A percentile compares a stretch with the other conserved stretches of the same genome.
phyloP scores from a whole-genome alignment of 2,888 invertebrate species.

The Tipula lateralis region DNA sequence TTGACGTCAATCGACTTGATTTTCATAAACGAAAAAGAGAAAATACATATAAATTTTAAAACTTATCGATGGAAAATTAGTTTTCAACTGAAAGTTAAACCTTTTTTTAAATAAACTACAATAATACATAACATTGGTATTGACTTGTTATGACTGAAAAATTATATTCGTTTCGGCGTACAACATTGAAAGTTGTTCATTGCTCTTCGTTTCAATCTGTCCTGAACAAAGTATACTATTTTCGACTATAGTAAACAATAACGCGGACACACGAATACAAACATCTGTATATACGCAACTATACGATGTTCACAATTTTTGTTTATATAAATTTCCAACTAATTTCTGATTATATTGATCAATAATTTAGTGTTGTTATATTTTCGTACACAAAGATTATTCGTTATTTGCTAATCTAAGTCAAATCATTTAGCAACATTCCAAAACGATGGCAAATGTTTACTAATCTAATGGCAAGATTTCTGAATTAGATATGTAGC shows the following conservation, averaged over 20 bases:
- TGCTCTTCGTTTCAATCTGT: background rate
- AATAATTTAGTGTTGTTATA: background rate
- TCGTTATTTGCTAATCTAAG: background rate
- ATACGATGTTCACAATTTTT: background rate
- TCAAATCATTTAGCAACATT: background rate
- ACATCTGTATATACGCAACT: background rate
- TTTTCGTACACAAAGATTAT: background rate
- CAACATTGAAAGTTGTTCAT: background rate
- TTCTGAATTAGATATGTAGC: no score
- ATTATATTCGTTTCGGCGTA: background rate
- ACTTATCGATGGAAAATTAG: background rate
- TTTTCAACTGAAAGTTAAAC: background rate
- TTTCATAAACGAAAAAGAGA: background rate
- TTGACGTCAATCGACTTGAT: background rate
- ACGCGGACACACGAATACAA: background rate
- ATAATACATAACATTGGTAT: no score
- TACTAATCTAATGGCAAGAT: no score
- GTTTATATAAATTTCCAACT: background rate
- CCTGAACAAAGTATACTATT: background rate
- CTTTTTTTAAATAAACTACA: background rate
- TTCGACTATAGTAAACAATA: background rate
- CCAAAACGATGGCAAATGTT: background rate
- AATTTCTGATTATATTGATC: background rate
- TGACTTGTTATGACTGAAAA: background rate
- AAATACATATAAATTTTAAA: background rate